Conservation (phyloP, 2,113 vertebrate species). For the Peromyscus polionotus region DNA sequence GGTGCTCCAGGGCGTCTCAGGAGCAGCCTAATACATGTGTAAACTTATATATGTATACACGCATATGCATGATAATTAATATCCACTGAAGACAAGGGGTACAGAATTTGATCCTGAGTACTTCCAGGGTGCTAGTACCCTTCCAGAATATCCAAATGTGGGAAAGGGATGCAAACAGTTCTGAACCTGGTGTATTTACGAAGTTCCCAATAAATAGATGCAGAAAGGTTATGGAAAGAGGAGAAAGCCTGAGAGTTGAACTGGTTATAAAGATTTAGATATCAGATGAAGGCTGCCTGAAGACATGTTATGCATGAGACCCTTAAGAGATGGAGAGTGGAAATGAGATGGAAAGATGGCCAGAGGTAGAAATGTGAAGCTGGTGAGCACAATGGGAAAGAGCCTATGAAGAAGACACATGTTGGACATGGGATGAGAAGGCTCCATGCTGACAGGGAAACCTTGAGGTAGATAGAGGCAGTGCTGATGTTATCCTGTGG, state of each 20-base stretch:
- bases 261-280: neutral
- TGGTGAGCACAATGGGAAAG: neutral
- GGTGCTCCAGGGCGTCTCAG: neutral
- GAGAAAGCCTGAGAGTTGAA: neutral
- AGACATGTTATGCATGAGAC: neutral
- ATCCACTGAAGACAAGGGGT: neutral
- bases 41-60: no score
- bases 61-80: neutral
- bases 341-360: neutral
- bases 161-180: neutral
- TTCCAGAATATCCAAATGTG: neutral
- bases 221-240: neutral
- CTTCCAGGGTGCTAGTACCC: neutral
- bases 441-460: neutral
- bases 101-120: neutral
- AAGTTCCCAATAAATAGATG: neutral
- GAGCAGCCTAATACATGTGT: neutral
- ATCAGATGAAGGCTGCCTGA: neutral
- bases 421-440: neutral
- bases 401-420: neutral
- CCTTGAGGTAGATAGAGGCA: accelerated
- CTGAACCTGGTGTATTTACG: neutral
- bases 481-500: neutral
- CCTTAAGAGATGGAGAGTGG: neutral
- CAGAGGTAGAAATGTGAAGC: neutral